Evolutionary conservation across 2,113 vertebrate species (phyloP), one percentile per base, ranked within the genome.

Genomic region (Paedocypris sp.): DNA sequence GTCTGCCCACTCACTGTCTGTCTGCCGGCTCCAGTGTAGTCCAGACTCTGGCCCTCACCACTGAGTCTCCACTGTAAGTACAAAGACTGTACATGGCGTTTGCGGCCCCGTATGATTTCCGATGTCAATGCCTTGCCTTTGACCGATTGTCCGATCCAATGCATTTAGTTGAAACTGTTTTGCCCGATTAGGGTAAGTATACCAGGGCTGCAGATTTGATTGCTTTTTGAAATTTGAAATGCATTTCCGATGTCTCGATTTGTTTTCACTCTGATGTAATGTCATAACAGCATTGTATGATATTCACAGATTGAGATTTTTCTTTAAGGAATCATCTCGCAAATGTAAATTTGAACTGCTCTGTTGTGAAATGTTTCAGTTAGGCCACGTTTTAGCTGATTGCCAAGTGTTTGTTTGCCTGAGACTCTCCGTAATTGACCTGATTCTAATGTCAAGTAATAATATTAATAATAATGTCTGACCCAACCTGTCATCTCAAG

Each of bases 31-130:
- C 88, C 87, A 88, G 81, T 67, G 76, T 92, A 92, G 90, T 82
- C 86, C 83, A 89, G 88, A 86, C 86, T 89, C 86, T 87, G 88
- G 91, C 88, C 87, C 91, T 82, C 91, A 85, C 86, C 92, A 88
- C 84, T 90, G 89, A 91, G 85, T 89, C 91, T 90, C 87, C 90
- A 87, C 90, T 96, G 94, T 97, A 97, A 97, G 95, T 98, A 98
- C 93, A 88, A 89, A 69, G n/a, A n/a, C 67, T 71, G 65, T 68
- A 76, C 71, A 78, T 61, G 8, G 50, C 64, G 10, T 73, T 52
- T 72, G 65, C 64, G 57, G 72, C 66, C 67, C 58, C 45, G 39
- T 56, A 68, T 59, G 65, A 68, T 68, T 75, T 75, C 60, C 67
- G 29, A 75, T 80, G 78, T 73, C 64, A 68, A 77, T 69, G 73